Evolutionary conservation across 1,140 invertebrate species (phyloP).

Genomic region (Drosophila navojoa): DNA sequence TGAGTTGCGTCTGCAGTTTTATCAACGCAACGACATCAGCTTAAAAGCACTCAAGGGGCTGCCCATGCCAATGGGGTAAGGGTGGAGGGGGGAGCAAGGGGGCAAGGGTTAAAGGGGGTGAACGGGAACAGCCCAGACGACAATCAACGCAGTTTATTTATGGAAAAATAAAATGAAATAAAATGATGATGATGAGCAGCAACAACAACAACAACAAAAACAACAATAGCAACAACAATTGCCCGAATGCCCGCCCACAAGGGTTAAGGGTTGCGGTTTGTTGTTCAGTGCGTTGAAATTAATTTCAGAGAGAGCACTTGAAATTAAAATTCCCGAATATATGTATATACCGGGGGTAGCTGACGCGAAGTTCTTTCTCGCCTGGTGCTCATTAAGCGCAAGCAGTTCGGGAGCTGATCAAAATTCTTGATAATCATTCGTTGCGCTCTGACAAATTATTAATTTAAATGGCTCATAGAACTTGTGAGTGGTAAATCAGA

Average conservation of each 20-base stretch:
- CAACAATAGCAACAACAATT: conserved; percentile 36
- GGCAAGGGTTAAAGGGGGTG: conserved; percentile 59
- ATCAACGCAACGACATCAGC: conserved; percentile 79
- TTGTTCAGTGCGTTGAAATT: conserved; percentile 24
- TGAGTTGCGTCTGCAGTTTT: conserved; percentile 79
- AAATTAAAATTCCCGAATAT: conserved; percentile 67
- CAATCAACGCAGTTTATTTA: conserved; percentile 82
- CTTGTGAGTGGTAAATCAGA: conserved; percentile 47
- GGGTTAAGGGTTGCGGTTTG: conserved; percentile 69
- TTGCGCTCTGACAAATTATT: conserved; percentile 64
- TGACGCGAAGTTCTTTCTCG: not conserved
- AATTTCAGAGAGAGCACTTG: conserved; percentile 29
- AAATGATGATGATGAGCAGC: conserved; percentile 79
- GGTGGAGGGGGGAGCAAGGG: not conserved
- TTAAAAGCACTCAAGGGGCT: conserved; percentile 80
- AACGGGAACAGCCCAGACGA: conserved; percentile 49
- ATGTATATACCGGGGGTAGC: conserved; percentile 19
- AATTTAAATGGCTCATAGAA: conserved; percentile 67
- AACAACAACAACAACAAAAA: conserved; percentile 43
- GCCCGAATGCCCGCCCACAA: conserved; percentile 23
- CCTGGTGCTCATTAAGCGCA: conserved; percentile 59
- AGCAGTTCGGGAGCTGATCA: conserved; percentile 68
- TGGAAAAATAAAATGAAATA: conserved; percentile 83
- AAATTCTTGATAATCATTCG: conserved; percentile 55
- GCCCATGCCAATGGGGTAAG: conserved; percentile 11